Conservation (phyloP, 2,113 vertebrate genomes). For the Calidris pygmaea region DNA sequence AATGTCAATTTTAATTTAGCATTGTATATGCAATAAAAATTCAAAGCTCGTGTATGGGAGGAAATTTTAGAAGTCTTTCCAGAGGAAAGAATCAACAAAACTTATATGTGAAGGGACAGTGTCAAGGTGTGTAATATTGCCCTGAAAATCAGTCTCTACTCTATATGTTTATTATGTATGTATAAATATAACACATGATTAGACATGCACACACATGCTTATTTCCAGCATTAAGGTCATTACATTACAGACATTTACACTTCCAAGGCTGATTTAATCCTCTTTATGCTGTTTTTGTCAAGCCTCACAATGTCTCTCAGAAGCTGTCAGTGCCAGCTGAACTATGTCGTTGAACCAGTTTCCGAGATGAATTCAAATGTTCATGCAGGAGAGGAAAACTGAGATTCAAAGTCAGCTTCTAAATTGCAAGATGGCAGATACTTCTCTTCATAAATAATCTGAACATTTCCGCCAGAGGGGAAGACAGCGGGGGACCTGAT, state of each 20-base stretch:
- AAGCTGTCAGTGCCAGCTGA: neutral
- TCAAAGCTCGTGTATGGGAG: neutral
- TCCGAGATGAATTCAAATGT: neutral
- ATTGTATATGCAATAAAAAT: slow-evolving; percentile 6
- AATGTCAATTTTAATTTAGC: slow-evolving; percentile 20
- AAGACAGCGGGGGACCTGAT: neutral
- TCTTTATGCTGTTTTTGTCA: neutral
- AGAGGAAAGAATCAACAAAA: neutral
- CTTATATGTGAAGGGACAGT: neutral
- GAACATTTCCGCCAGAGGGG: neutral
- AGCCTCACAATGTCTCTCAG: neutral
- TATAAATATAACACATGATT: neutral
- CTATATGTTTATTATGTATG: neutral
- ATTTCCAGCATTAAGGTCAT: neutral
- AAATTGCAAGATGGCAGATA: neutral
- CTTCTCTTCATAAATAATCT: neutral
- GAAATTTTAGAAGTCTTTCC: neutral
- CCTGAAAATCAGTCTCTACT: neutral
- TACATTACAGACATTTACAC: neutral
- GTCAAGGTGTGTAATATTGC: neutral
- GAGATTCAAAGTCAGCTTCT: neutral
- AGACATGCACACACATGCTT: neutral
- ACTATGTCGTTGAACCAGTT: neutral
- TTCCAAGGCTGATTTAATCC: slow-evolving; percentile 16
- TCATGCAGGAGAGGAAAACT: neutral